Evolutionary conservation across 2,113 vertebrate species (phyloP).

Genomic region (Psettodes erumei): DNA sequence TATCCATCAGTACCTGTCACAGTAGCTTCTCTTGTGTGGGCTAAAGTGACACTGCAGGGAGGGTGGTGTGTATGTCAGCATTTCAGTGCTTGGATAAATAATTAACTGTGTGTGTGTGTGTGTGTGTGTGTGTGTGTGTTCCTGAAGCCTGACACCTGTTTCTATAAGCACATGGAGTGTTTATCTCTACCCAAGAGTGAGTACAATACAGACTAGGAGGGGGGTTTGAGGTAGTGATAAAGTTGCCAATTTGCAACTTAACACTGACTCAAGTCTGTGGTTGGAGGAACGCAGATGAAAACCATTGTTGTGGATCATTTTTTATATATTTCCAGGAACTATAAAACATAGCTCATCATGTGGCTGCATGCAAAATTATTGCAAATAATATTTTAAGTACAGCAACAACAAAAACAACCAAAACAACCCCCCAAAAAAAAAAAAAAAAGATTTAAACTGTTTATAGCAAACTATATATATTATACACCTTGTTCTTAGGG

Average conservation of each 20-base stretch:
- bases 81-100: conserved; percentile 71
- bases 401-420: too few relatives aligned
- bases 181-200: conserved; percentile 62
- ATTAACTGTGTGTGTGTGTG: conserved; percentile 66
- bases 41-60: conserved; percentile 59
- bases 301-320: neutral
- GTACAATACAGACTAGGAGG: conserved; percentile 45
- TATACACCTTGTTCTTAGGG: neutral
- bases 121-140: conserved; percentile 48
- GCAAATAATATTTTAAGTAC: neutral
- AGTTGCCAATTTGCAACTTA: conserved; percentile 46
- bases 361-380: neutral
- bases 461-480: too few relatives aligned
- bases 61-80: conserved; percentile 71
- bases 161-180: conserved; percentile 70
- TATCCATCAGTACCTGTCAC: conserved; percentile 26
- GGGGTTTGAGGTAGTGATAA: conserved; percentile 32
- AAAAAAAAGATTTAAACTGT: too few relatives aligned
- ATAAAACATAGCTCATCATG: neutral
- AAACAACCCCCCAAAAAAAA: too few relatives aligned
- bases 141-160: conserved; percentile 80
- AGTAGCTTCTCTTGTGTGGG: conserved; percentile 29
- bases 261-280: conserved; percentile 15
- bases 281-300: neutral
- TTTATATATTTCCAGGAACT: neutral